phyloP scores from a whole-genome alignment of 2,797 vertebrate species.

The Ptychobarbus kaznakovi region DNA sequence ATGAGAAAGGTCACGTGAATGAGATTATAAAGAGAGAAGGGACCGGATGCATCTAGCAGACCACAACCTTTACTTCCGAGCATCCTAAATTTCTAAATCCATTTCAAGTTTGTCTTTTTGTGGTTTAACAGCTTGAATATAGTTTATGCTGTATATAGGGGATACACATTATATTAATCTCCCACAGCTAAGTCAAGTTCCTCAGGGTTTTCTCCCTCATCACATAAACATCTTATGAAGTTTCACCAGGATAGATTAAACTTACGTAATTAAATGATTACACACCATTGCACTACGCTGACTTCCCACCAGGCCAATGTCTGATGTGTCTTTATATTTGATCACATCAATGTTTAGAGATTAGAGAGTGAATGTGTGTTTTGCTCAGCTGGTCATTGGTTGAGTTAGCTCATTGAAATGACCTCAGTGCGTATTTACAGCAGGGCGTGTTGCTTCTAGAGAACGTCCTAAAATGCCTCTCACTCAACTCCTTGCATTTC shows the following conservation, averaged over 20 bases:
- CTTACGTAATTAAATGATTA: not conserved
- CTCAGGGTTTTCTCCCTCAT: too few relatives aligned
- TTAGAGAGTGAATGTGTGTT: not conserved
- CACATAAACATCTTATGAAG: too few relatives aligned
- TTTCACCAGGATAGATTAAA: not conserved
- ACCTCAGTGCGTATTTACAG: constrained; percentile 43
- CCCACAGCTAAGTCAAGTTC: not conserved
- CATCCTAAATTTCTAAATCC: too few relatives aligned
- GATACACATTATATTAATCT: not conserved
- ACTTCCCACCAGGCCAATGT: not conserved
- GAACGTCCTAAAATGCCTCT: constrained; percentile 3
- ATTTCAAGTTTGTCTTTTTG: not conserved
- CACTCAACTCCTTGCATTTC: constrained; percentile 30
- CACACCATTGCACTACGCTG: not conserved
- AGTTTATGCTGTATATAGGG: not conserved
- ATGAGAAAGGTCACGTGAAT: too few relatives aligned
- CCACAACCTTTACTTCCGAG: not conserved
- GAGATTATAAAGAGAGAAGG: too few relatives aligned
- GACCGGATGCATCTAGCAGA: too few relatives aligned
- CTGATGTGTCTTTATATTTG: not conserved
- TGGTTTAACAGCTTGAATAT: not conserved
- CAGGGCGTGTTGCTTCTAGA: constrained; percentile 32
- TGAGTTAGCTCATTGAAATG: constrained; percentile 35
- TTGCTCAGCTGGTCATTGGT: not conserved
- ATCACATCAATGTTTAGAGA: not conserved